Conservation (phyloP, 2,888 invertebrate species). For the Dinocampus coccinellae region DNA sequence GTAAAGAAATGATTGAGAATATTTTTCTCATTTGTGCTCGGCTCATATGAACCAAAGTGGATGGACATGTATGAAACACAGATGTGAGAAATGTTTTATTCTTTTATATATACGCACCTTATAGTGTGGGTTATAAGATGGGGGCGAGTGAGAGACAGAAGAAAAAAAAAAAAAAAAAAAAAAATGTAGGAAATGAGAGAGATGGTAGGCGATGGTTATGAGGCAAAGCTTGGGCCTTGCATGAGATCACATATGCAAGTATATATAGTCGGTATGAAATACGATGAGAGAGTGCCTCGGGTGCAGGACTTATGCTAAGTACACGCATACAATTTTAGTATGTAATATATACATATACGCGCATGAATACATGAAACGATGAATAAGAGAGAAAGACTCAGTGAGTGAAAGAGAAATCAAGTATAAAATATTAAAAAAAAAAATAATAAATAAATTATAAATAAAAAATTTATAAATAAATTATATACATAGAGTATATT, state of each 20-base stretch:
- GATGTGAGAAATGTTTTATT: neutral
- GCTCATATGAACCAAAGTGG: neutral
- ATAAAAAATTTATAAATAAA: too few relatives aligned
- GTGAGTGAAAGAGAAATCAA: slow-evolving; percentile 34
- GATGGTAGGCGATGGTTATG: slow-evolving; percentile 25
- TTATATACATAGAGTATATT: neutral
- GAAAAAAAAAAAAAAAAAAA: neutral
- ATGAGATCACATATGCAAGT: slow-evolving; percentile 25
- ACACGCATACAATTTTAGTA: slow-evolving; percentile 52
- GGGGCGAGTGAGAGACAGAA: slow-evolving; percentile 21
- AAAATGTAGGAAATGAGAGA: slow-evolving; percentile 5
- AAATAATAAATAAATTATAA: too few relatives aligned
- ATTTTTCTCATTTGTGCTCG: neutral
- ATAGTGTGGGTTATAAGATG: slow-evolving; percentile 12
- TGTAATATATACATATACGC: slow-evolving; percentile 36
- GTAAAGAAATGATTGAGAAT: neutral
- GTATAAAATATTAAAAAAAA: neutral
- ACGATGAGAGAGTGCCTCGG: slow-evolving; percentile 67
- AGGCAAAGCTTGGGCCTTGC: slow-evolving; percentile 6
- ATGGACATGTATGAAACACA: slow-evolving; percentile 4
- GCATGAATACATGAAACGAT: slow-evolving; percentile 42
- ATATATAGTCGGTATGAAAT: slow-evolving; percentile 59
- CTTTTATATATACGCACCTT: neutral
- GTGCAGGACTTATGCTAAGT: slow-evolving; percentile 67
- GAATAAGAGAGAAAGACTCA: slow-evolving; percentile 9